phyloP scores from a whole-genome alignment of 2,888 invertebrate species.

The Meghimatium bilineatum region DNA sequence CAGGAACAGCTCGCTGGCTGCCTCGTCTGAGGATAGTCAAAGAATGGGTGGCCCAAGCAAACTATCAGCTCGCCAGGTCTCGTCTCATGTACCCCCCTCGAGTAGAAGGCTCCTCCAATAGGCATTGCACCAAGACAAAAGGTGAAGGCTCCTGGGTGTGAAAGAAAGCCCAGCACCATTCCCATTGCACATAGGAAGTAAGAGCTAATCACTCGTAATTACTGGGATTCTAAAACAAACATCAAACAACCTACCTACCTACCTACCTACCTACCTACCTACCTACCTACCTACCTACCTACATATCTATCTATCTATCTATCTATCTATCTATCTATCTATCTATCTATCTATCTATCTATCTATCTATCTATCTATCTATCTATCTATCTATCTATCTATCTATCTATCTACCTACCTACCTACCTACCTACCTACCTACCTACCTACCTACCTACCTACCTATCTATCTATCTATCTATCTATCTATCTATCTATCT shows the following conservation, averaged over 20 bases:
- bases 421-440: neutral
- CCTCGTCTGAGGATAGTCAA: no score
- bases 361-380: neutral
- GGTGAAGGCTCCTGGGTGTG: no score
- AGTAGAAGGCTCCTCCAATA: no score
- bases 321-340: neutral
- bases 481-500: constrained; percentile 15
- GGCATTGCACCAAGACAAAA: no score
- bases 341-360: neutral
- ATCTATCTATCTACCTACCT: constrained; percentile 4
- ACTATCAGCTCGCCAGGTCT: no score
- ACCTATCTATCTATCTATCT: constrained; percentile 19
- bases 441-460: neutral
- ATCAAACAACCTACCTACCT: neutral
- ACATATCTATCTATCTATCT: neutral
- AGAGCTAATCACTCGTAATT: no score
- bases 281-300: neutral
- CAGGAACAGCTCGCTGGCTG: no score
- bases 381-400: constrained; percentile 17
- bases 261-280: neutral
- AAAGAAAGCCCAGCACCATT: no score
- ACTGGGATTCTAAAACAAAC: no score
- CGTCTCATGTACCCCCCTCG: no score
- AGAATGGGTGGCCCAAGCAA: no score
- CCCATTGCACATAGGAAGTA: no score